phyloP scores from a whole-genome alignment of 2,113 vertebrate genomes.

The Nanorana parkeri region DNA sequence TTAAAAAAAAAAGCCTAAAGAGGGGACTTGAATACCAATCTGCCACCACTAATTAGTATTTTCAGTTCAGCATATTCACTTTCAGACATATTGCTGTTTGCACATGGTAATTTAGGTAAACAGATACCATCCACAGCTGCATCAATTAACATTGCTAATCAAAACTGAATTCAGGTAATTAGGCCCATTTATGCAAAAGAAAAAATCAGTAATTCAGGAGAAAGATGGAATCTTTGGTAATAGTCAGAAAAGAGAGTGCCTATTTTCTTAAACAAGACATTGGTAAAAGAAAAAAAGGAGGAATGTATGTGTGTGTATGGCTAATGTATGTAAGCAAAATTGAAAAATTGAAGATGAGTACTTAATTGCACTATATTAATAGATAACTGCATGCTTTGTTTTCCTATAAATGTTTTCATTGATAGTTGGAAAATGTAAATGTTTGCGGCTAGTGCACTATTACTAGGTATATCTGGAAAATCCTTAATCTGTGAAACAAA shows the following conservation, averaged over 20 bases:
- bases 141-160: constrained; percentile 89
- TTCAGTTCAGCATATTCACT: constrained; percentile 85
- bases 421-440: constrained; percentile 35
- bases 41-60: constrained; percentile 86
- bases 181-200: constrained; percentile 83
- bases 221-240: constrained; percentile 76
- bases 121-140: constrained; percentile 85
- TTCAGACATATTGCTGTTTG: constrained; percentile 85
- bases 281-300: constrained; percentile 64
- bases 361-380: constrained; percentile 75
- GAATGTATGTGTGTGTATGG: constrained; percentile 65
- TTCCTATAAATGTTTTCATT: constrained; percentile 64
- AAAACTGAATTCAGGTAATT: constrained; percentile 90
- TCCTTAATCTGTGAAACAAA: not conserved
- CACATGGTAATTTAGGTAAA: constrained; percentile 88
- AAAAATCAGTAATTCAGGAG: constrained; percentile 77
- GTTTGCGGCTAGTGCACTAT: not conserved
- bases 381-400: constrained; percentile 65
- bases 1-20: constrained; percentile 79
- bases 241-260: constrained; percentile 76
- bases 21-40: constrained; percentile 87
- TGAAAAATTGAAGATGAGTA: constrained; percentile 73
- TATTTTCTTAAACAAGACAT: constrained; percentile 69
- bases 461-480: not conserved
- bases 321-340: constrained; percentile 66